Percentiles rank a stretch among this genome's conserved stretches.
phyloP scores from a whole-genome alignment of 1,140 invertebrate species.

The Leptinotarsa undecemlineata region DNA sequence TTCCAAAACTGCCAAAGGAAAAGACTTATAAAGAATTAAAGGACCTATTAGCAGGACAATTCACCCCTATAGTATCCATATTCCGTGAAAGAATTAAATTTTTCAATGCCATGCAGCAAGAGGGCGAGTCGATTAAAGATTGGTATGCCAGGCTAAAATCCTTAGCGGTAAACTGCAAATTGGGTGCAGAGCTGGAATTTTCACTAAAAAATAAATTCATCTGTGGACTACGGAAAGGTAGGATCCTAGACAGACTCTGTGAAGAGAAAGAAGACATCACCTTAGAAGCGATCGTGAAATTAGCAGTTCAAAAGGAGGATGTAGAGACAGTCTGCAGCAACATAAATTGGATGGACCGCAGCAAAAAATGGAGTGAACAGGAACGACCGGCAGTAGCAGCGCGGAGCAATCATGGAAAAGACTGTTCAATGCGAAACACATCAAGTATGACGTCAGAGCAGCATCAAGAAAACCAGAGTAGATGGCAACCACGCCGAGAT shows the following conservation, averaged over 20 bases:
- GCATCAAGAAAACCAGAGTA: too few relatives aligned
- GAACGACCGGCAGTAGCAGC: neutral
- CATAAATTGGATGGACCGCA: neutral
- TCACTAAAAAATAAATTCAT: constrained; percentile 29
- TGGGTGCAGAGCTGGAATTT: constrained; percentile 9
- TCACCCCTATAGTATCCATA: neutral
- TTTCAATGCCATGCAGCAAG: constrained; percentile 7
- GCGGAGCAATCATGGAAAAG: neutral
- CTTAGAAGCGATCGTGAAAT: neutral
- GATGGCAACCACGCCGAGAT: too few relatives aligned
- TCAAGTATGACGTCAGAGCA: neutral
- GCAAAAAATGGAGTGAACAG: neutral
- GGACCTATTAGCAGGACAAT: neutral
- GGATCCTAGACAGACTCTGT: constrained; percentile 25
- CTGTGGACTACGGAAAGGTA: constrained; percentile 12
- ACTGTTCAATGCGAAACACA: neutral
- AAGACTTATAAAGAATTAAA: neutral
- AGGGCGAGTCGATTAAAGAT: constrained; percentile 7
- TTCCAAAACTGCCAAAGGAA: neutral
- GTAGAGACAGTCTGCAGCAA: neutral
- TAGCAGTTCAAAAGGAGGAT: neutral
- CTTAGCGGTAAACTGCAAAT: constrained; percentile 25
- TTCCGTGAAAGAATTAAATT: constrained; percentile 14
- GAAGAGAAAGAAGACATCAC: constrained; percentile 9
- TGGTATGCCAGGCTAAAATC: constrained; percentile 3